phyloP scores from a whole-genome alignment of 2,113 vertebrate species.

The Equus quagga region DNA sequence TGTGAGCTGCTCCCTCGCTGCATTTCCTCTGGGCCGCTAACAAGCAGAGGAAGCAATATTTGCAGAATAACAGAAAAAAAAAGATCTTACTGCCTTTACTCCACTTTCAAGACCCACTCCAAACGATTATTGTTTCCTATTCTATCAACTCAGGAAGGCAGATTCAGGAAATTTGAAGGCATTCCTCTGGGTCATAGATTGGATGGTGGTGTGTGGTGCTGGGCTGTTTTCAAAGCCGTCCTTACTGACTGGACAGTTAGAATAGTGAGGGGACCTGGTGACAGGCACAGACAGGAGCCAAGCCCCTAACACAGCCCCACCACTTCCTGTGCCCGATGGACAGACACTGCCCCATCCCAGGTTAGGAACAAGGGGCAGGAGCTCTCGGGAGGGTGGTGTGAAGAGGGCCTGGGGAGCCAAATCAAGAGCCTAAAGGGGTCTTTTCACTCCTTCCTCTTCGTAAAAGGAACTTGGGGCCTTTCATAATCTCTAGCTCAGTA shows the following conservation, averaged over 20 bases:
- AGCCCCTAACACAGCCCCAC: background rate
- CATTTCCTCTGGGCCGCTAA: constrained; percentile 73
- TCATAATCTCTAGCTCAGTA: constrained; percentile 34
- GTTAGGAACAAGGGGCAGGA: too few relatives aligned
- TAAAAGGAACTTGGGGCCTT: constrained; percentile 30
- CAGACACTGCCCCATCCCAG: fast-evolving
- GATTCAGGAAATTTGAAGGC: constrained; percentile 71
- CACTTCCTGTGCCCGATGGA: background rate
- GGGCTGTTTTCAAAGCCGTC: background rate
- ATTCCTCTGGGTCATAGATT: constrained; percentile 53
- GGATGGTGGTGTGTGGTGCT: background rate
- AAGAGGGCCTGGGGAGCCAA: background rate
- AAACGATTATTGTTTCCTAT: constrained; percentile 51
- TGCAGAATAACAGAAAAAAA: constrained; percentile 77
- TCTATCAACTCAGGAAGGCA: constrained; percentile 74
- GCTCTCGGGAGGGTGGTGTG: fast-evolving
- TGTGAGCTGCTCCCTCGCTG: constrained; percentile 32
- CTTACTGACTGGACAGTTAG: background rate
- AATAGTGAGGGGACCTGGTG: background rate
- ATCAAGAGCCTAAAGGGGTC: background rate
- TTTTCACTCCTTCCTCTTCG: constrained; percentile 33
- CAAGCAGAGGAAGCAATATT: constrained; percentile 86
- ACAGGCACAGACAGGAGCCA: background rate
- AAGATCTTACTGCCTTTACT: constrained; percentile 81
- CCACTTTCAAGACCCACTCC: background rate